Evolutionary conservation across 2,888 invertebrate species (phyloP).

Genomic region (Gymnocheta viridis): DNA sequence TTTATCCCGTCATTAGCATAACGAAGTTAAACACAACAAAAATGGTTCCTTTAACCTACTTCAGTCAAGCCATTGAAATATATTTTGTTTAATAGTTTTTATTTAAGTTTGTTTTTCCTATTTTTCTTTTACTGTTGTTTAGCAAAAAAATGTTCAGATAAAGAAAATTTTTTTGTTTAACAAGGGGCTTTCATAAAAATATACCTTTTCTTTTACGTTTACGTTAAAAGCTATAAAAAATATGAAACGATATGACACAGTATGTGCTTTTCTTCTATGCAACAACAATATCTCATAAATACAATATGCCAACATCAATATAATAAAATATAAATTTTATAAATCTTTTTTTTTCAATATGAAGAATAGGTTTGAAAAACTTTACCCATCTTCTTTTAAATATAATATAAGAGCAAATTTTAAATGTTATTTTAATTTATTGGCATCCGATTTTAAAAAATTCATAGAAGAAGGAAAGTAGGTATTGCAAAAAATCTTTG

Average conservation of each 20-base stretch:
- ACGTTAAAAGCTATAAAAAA: slow-evolving; percentile 24
- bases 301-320: slow-evolving; percentile 30
- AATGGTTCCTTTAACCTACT: slow-evolving; percentile 21
- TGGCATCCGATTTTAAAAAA: not conserved
- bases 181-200: slow-evolving; percentile 33
- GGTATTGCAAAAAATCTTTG: not conserved
- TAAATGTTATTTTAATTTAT: not conserved
- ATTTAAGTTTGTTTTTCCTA: not conserved
- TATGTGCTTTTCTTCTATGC: not conserved
- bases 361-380: not conserved
- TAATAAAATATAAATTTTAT: slow-evolving; percentile 6
- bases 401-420: not conserved
- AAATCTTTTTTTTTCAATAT: not conserved
- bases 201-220: slow-evolving; percentile 25
- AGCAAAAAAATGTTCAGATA: not conserved
- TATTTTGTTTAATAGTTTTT: not conserved
- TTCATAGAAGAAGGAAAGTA: not conserved
- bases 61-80: slow-evolving; percentile 18
- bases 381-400: not conserved
- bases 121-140: not conserved
- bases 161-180: slow-evolving; percentile 32
- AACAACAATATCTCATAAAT: slow-evolving; percentile 42
- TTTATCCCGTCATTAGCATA: slow-evolving; percentile 59
- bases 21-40: slow-evolving; percentile 19
- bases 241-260: slow-evolving; percentile 34